Evolutionary conservation across 2,888 invertebrate species (phyloP).

Genomic region (Xestia ashworthii): DNA sequence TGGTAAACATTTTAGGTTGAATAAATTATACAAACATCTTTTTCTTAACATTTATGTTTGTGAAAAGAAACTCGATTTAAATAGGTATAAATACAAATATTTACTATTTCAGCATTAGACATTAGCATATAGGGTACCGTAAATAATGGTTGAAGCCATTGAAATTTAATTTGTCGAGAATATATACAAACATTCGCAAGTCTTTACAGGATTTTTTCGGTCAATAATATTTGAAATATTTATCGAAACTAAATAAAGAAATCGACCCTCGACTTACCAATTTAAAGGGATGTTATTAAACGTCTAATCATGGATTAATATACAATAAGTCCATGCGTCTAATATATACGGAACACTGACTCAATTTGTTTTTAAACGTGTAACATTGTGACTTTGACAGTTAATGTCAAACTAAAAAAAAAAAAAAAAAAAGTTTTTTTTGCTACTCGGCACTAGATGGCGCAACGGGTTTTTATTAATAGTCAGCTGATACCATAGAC

Average conservation of each 20-base stretch:
- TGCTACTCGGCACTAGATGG: slow-evolving; percentile 72
- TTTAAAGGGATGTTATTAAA: background rate
- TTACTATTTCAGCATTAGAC: slow-evolving; percentile 32
- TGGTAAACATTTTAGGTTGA: slow-evolving; percentile 57
- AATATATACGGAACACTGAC: slow-evolving; percentile 29
- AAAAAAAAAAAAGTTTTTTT: background rate
- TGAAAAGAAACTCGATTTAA: background rate
- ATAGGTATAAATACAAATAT: slow-evolving; percentile 26
- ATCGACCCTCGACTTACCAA: background rate
- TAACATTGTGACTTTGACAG: slow-evolving; percentile 16
- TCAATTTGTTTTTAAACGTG: background rate
- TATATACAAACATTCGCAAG: background rate
- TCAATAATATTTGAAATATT: background rate
- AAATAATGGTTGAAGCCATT: background rate
- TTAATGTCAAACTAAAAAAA: background rate
- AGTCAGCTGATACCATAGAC: slow-evolving; percentile 7
- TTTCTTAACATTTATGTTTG: slow-evolving; percentile 48
- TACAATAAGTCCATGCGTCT: no score
- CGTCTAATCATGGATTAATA: no score
- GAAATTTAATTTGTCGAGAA: background rate
- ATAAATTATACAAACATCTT: slow-evolving; percentile 39
- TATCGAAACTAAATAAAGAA: background rate
- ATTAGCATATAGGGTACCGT: slow-evolving; percentile 36
- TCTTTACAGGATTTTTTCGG: background rate
- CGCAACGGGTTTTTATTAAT: slow-evolving; percentile 29